Evolutionary conservation across 2,888 invertebrate genomes (phyloP), one percentile per base, ranked within the genome.

Genomic region (Muscina levida): DNA sequence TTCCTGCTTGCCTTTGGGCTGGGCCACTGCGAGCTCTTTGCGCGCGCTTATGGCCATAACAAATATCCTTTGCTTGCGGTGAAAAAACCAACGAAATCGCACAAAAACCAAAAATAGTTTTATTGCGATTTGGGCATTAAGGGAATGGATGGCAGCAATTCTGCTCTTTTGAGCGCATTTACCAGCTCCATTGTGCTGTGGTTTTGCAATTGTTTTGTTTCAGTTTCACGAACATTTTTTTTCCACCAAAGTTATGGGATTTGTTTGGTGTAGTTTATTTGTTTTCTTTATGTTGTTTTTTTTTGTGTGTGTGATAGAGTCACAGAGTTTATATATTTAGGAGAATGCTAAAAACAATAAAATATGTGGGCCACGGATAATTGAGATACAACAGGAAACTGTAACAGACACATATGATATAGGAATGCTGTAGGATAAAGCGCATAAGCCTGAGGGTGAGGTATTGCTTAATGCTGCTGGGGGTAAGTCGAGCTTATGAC

Each of bases 51-150:
- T 31, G 31, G 75, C 77, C 70, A 72, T 72, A 80, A 57, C 79
- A 75, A 80, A 80, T 22, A 53, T 76, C 77, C 81, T 72, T 72
- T 81, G 81, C 77, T 62, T 62, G 77, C 74, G 81, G 77, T 68
- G 72, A 51, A 57, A 77, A 72, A 72, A 68, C 72, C 74, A 56
- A 22, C 42, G 22, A 62, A 62, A 62, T 62, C 71, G 48, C 74
- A 44, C 62, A 68, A 51, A 81, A 57, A 74, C 70, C 62, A 68
- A 51, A 81, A 57, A 74, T 72, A 76, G 72, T 67, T 67, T 57
- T 67, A 48, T 68, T 67, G 67, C 53, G 51, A 51, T 46, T 48
- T 51, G 15, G 53, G 42, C 19, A 53, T 68, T 62, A 62, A 62
- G 62, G 39, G 62, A 62, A 62, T 62, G 22, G 19, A 19, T 8